phyloP scores from a whole-genome alignment of 2,113 vertebrate genomes.

The Oryzias javanicus region DNA sequence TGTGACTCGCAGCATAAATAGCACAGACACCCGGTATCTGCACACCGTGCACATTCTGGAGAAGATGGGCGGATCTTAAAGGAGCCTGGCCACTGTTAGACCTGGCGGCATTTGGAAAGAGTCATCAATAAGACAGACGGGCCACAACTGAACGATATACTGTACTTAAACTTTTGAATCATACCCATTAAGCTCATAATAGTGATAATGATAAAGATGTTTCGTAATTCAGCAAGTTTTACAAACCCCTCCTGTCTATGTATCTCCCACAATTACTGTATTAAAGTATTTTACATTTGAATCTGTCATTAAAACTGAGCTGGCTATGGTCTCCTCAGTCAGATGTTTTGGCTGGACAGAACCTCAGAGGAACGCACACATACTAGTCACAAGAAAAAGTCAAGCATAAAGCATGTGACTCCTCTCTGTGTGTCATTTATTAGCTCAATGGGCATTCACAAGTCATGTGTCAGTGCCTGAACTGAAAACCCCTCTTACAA shows the following conservation, averaged over 20 bases:
- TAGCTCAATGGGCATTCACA: conserved; percentile 3
- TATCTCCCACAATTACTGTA: neutral
- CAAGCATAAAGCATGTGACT: conserved; percentile 31
- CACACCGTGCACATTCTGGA: no score
- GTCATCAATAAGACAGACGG: no score
- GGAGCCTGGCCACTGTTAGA: no score
- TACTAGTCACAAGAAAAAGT: conserved; percentile 14
- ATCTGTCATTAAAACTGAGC: neutral
- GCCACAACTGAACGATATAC: no score
- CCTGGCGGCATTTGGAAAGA: no score
- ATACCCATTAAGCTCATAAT: no score
- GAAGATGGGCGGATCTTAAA: no score
- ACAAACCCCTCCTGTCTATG: neutral
- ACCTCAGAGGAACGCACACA: conserved; percentile 17
- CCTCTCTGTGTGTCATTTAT: conserved; percentile 10
- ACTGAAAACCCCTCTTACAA: neutral
- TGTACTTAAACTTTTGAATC: no score
- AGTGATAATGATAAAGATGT: no score
- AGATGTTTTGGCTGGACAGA: conserved; percentile 8
- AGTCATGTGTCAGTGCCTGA: conserved; percentile 10
- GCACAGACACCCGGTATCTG: no score
- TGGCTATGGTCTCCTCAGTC: neutral
- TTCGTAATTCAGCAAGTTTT: no score
- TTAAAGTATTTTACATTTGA: neutral
- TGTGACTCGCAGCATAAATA: no score